Percentiles rank a stretch among this genome's conserved stretches.
Conservation (phyloP, 2,113 vertebrate species). For the Callospermophilus lateralis region DNA sequence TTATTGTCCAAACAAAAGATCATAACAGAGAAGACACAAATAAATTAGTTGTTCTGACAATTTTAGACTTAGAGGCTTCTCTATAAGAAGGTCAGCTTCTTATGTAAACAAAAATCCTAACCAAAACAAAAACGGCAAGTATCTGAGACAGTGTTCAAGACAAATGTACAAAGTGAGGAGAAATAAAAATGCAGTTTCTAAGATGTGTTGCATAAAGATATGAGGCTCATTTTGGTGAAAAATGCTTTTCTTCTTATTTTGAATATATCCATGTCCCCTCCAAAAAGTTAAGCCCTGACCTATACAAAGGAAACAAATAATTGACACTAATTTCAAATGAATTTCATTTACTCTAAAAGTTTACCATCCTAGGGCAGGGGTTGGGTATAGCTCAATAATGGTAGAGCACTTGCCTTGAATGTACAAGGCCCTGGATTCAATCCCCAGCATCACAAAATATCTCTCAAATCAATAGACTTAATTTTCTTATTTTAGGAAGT, state of each 20-base stretch:
- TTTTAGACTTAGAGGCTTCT: constrained; percentile 11
- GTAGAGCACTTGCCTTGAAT: neutral
- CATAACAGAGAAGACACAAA: constrained; percentile 70
- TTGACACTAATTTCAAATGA: neutral
- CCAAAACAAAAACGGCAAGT: neutral
- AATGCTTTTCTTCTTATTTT: neutral
- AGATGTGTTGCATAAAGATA: neutral
- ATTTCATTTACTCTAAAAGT: neutral
- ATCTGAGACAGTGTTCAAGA: neutral
- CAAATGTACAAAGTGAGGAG: neutral
- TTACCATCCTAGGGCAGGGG: neutral
- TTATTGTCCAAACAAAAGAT: constrained; percentile 75
- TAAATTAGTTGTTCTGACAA: constrained; percentile 72
- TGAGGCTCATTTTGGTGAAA: neutral
- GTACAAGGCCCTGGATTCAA: neutral
- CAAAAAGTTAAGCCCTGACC: neutral
- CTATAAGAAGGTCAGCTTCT: constrained; percentile 35
- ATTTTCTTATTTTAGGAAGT: neutral
- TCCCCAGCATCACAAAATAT: neutral
- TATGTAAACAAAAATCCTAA: neutral
- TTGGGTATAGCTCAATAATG: neutral
- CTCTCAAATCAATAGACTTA: neutral
- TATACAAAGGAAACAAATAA: neutral
- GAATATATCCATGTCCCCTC: neutral
- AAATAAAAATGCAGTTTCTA: neutral